Evolutionary conservation across 2,888 invertebrate species (phyloP).

Genomic region (Melanostoma mellinum): DNA sequence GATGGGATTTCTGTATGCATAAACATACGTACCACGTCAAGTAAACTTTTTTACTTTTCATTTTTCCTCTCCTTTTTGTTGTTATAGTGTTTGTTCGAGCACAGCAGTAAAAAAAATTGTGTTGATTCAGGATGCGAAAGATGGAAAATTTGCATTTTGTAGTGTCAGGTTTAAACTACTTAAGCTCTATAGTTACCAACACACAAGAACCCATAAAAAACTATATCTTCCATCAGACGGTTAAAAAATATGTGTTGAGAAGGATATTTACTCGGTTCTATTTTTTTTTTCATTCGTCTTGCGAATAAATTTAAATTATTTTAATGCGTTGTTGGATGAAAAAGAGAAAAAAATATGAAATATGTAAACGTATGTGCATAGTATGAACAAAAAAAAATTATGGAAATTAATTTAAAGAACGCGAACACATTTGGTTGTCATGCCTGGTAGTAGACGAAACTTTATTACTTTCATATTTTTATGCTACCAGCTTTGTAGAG

Average conservation of each 20-base stretch:
- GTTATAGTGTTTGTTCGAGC: background rate
- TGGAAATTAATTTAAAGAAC: slow-evolving; percentile 47
- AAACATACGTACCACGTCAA: slow-evolving; percentile 10
- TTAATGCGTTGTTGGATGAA: slow-evolving; percentile 17
- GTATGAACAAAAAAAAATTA: background rate
- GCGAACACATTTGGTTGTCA: slow-evolving; percentile 39
- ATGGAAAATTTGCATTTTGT: slow-evolving; percentile 28
- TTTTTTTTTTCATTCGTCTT: slow-evolving; percentile 14
- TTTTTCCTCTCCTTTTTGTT: background rate
- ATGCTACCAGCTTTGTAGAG: background rate
- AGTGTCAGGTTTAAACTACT: slow-evolving; percentile 41
- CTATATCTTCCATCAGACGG: background rate
- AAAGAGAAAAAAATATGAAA: background rate
- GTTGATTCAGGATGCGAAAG: slow-evolving; percentile 42
- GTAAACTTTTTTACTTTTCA: background rate
- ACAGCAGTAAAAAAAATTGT: background rate
- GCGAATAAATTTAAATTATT: slow-evolving; percentile 55
- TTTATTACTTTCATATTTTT: slow-evolving; percentile 45
- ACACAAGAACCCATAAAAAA: slow-evolving; percentile 32
- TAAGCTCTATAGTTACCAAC: background rate
- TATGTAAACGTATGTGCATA: too few species aligned
- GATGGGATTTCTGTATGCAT: slow-evolving; percentile 26
- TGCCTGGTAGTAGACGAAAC: slow-evolving; percentile 20
- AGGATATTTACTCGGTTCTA: background rate
- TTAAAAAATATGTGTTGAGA: slow-evolving; percentile 1